Percentiles rank a stretch among this genome's conserved stretches.
phyloP scores from a whole-genome alignment of 2,888 invertebrate species.

The Leptura quadrifasciata region DNA sequence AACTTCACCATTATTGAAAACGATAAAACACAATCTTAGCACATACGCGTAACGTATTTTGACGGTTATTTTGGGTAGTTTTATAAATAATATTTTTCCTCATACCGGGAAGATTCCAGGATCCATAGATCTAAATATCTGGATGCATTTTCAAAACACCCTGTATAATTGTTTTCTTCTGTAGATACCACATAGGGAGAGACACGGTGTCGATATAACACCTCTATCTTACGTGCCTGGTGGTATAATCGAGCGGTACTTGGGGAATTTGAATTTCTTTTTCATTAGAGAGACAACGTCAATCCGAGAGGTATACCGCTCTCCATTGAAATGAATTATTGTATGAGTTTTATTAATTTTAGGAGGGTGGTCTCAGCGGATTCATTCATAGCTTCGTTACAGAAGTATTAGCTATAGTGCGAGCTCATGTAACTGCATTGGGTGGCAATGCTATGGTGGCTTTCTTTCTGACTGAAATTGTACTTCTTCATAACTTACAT shows the following conservation, averaged over 20 bases:
- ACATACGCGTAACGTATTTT: too few species aligned
- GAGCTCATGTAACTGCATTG: conserved; percentile 93
- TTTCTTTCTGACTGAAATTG: conserved; percentile 93
- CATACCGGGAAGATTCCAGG: too few species aligned
- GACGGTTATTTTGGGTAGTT: too few species aligned
- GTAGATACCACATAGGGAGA: conserved; percentile 72
- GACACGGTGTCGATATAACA: conserved; percentile 86
- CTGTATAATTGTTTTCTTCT: conserved; percentile 51
- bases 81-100: too few species aligned
- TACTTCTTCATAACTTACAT: conserved; percentile 93
- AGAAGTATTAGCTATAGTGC: conserved; percentile 93
- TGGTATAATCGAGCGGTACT: conserved; percentile 85
- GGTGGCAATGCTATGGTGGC: conserved; percentile 97
- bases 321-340: conserved; percentile 34
- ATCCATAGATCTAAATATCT: too few species aligned
- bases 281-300: conserved; percentile 96
- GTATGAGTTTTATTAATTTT: conserved; percentile 58
- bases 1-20: too few species aligned
- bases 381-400: conserved; percentile 96
- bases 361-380: conserved; percentile 93
- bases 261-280: conserved; percentile 94
- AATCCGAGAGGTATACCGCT: conserved; percentile 83
- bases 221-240: conserved; percentile 88
- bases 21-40: too few species aligned
- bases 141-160: too few species aligned